Percentiles rank a stretch among this genome's conserved stretches.
Evolutionary conservation across 23 tunicate genomes (phyloP).

Genomic region (Diplosoma virens): DNA sequence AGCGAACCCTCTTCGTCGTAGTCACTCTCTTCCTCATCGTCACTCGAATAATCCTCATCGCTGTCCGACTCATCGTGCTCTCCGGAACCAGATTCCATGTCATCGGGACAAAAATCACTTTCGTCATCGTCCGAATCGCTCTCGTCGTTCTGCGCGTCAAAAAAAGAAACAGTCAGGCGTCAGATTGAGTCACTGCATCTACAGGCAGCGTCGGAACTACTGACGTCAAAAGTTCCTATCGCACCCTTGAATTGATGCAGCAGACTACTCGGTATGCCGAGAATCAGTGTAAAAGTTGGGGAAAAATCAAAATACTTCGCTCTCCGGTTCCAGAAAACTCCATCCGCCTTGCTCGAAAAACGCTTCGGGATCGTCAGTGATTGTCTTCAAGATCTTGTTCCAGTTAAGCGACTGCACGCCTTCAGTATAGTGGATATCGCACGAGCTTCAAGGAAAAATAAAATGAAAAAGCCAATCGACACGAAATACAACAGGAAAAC

Average conservation of each 20-base stretch:
- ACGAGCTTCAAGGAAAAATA: conserved; percentile 41
- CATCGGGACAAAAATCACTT: conserved; percentile 54
- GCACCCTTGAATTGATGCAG: no score
- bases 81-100: conserved; percentile 41
- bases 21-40: conserved; percentile 55
- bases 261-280: no score
- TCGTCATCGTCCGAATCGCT: conserved; percentile 82
- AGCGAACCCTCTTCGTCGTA: conserved; percentile 64
- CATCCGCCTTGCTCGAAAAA: conserved; percentile 98
- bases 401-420: conserved; percentile 97
- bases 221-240: no score
- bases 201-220: no score
- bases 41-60: conserved; percentile 92
- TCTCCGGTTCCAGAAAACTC: conserved; percentile 87
- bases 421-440: conserved; percentile 98
- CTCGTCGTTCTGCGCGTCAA: conserved; percentile 43
- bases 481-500: not conserved
- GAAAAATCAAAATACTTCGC: no score
- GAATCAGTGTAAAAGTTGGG: no score
- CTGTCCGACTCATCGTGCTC: conserved; percentile 56
- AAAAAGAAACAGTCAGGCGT: no score
- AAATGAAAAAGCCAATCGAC: not conserved
- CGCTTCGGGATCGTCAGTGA: conserved; percentile 89
- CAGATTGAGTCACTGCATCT: no score
- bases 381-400: conserved; percentile 86